Evolutionary conservation across 2,113 vertebrate species (phyloP).

Genomic region (Microtus montanus): DNA sequence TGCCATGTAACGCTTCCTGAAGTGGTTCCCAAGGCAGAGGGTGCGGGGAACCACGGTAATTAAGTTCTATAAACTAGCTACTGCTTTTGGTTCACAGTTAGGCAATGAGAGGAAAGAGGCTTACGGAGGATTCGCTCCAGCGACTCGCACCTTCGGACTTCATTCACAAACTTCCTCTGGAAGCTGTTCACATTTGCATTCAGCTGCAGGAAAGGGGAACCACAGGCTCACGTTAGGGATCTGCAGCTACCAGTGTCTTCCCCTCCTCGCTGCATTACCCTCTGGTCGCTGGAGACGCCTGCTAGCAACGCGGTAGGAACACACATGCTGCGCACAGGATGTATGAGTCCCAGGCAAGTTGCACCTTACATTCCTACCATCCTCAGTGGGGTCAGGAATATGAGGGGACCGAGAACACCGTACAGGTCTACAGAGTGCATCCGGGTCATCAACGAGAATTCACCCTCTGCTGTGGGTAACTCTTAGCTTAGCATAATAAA

Average conservation of each 20-base stretch:
- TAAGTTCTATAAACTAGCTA: background rate
- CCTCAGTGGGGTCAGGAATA: background rate
- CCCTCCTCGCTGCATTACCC: background rate
- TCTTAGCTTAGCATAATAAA: background rate
- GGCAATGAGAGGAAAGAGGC: slow-evolving; percentile 44
- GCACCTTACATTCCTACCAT: background rate
- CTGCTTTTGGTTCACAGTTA: background rate
- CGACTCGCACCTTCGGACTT: slow-evolving; percentile 89
- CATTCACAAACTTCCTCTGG: slow-evolving; percentile 90
- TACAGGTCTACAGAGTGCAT: background rate
- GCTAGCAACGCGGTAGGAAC: background rate
- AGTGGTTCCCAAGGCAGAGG: no score
- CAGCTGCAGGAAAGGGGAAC: slow-evolving; percentile 74
- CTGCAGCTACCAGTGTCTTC: background rate
- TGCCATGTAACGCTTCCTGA: no score
- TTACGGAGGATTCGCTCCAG: slow-evolving; percentile 90
- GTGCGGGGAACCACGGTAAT: background rate
- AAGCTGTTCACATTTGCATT: slow-evolving; percentile 88
- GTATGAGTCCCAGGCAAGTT: background rate
- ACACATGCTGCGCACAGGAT: background rate
- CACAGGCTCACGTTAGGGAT: background rate
- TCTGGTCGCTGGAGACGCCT: background rate
- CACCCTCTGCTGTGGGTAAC: background rate
- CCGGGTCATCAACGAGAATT: background rate
- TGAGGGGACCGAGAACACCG: background rate